Evolutionary conservation across 2,797 vertebrate genomes (phyloP), one percentile per base, ranked within the genome.

Genomic region (Alouatta caraya): DNA sequence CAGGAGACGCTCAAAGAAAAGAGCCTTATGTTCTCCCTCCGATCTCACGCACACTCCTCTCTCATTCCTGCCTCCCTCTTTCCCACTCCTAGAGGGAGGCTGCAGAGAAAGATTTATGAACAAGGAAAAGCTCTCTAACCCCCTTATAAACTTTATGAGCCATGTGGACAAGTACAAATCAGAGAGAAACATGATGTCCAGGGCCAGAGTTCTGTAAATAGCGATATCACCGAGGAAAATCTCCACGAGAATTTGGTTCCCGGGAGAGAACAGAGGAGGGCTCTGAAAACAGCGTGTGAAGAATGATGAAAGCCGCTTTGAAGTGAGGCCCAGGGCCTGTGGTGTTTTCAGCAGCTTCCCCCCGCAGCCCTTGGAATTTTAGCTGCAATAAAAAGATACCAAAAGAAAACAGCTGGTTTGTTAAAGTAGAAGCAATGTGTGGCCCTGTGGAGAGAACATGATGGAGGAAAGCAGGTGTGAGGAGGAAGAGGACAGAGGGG

Each of bases 301-400:
- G 98, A 98, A 98, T 98, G 98, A 99, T 98, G 98, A 98, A 99
- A 98, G 98, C 98, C 97, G 89, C 99, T 99, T 99, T 99, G 99
- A 99, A 99, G 98, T 98, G 98, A 97, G 80, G 97, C 98, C 72
- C 95, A 91, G 97, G 97, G 97, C 97, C 97, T 96, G 96, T 95
- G 97, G 97, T 98, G 97, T 98, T 98, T 98, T 98, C 98, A 98
- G 98, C 98, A 97, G 97, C 98, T 98, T 98, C 97, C 97, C 98
- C 98, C 98, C 78, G 98, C 98, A 98, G 98, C 97, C 98, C 98
- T 98, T 98, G 99, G 98, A 99, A 99, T 99, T 98, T 98, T 98
- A 98, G 98, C 98, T 97, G 98, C 98, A 98, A 98, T 98, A 98
- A 99, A 98, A 98, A 98, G 97, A 98, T 97, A 98, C 96, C 98